These are phyloP conservation scores for Petrophora chlorosata DNA, from an alignment of 2,888 invertebrate genomes.

Conservation along the genomic window DNA sequence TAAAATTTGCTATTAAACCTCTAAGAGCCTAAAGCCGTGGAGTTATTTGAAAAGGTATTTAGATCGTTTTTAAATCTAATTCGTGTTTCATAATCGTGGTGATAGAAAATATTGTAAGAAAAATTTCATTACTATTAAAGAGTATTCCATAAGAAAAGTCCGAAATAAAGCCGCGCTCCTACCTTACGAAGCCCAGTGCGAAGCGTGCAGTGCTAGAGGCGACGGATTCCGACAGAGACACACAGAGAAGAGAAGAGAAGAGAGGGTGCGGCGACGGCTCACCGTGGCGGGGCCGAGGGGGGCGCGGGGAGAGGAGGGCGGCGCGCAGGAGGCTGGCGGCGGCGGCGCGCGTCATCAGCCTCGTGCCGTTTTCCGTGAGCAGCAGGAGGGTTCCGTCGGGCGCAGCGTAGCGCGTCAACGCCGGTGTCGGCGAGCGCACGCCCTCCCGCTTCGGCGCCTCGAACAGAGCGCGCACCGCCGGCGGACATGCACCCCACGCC, in stretches of 20 bases:
- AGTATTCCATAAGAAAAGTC: conserved; percentile 19
- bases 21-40: conserved; percentile 36
- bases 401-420: conserved; percentile 85
- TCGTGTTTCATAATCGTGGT: conserved; percentile 26
- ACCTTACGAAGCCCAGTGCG: conserved; percentile 76
- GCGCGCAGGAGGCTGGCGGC: conserved; percentile 81
- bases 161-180: conserved; percentile 66
- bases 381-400: conserved; percentile 85
- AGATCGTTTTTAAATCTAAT: conserved; percentile 23
- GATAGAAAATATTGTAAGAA: conserved; percentile 19
- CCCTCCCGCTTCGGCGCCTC: conserved; percentile 68
- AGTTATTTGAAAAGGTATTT: conserved; percentile 29
- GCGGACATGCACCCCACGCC: conserved; percentile 78
- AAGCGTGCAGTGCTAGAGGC: conserved; percentile 82
- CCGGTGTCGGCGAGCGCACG: conserved; percentile 72
- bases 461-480: conserved; percentile 82
- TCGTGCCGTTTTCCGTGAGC: conserved; percentile 86
- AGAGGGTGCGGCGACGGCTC: conserved; percentile 79
- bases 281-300: conserved; percentile 80
- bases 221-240: conserved; percentile 78
- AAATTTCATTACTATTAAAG: conserved; percentile 13
- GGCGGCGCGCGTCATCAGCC: conserved; percentile 81
- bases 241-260: conserved; percentile 71
- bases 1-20: conserved; percentile 34
- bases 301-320: conserved; percentile 81